These are phyloP conservation scores for Andrena trimmerana DNA, from an alignment of 2,888 invertebrate genomes.

Conservation along the genomic window DNA sequence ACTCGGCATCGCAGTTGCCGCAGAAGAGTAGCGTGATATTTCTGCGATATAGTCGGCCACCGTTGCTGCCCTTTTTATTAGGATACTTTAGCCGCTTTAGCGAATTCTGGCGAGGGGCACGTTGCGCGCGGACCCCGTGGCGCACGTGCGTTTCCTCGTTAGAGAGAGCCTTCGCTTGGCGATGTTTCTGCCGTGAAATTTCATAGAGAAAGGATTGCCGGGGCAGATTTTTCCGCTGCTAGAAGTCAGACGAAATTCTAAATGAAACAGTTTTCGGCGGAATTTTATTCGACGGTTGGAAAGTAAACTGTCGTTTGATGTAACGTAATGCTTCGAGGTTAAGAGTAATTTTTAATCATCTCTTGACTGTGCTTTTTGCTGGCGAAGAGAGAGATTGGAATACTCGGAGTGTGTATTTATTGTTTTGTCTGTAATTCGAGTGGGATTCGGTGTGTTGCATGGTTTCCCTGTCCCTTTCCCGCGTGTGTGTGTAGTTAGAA, in stretches of 20 bases:
- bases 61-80: slow-evolving; percentile 56
- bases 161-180: slow-evolving; percentile 17
- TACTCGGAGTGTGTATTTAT: no score
- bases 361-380: no score
- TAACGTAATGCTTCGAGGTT: no score
- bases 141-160: slow-evolving; percentile 60
- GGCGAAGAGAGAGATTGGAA: no score
- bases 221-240: neutral
- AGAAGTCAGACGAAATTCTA: neutral
- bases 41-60: slow-evolving; percentile 44
- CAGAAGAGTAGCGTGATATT: slow-evolving; percentile 47
- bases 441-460: no score
- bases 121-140: slow-evolving; percentile 11
- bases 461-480: no score
- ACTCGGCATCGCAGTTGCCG: slow-evolving; percentile 30
- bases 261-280: neutral
- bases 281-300: no score
- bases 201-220: slow-evolving; percentile 30
- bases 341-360: no score
- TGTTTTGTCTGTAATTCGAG: no score
- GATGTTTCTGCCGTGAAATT: slow-evolving; percentile 49
- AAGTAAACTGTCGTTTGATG: no score
- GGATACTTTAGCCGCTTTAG: slow-evolving; percentile 50
- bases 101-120: slow-evolving; percentile 41
- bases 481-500: no score